Evolutionary conservation across 1,140 invertebrate species (phyloP), one percentile per base, ranked within the genome.

Genomic region (Leptinotarsa texana): DNA sequence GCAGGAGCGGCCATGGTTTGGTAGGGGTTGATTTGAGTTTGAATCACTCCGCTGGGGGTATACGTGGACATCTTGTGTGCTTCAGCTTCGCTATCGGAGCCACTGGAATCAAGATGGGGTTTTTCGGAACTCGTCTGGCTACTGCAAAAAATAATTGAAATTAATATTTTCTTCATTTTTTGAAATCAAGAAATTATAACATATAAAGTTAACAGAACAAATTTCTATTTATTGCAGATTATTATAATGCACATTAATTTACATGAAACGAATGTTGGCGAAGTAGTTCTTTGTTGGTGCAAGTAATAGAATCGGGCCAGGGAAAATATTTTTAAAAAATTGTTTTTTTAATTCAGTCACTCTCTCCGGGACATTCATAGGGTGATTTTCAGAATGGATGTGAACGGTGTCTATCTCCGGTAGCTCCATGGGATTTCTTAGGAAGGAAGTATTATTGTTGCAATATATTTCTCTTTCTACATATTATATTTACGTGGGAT

Each of bases 1-100:
- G 79, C 79, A 6, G 82, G 78, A 47, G 80, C 73, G 24, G 67
- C 73, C 48, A 83, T 74, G 17, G 80, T 78, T 13, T 81, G 77
- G 69, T 84, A 83, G 47, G 80, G 74, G 63, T 80, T 81, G n/a
- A 84, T 73, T 70, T 79, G 79, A 0, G 76, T 77, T 74, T 83
- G 79, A 17, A 80, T 72, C 18, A 82, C 74, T 17, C 76, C 77
- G 24, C 72, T 67, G 3, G 81, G 75, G 11, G 78, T 65, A 68
- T 79, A 83, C 24, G 77, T 75, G 1, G 75, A 62, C 73, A 79
- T 74, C 77, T 82, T 84, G 70, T 79, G 77, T 13, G 62, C 72
- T 73, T 85, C 84, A 15, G 79, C 70, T 73, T 85, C 84, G 74
- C 84, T 85, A 68, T 85, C 84, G 13, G 84, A 85, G 11, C 83